Percentiles rank a stretch among this genome's conserved stretches.
These are phyloP conservation scores for Cephus nigrinus DNA, from an alignment of 2,888 invertebrate genomes.

Conservation along the genomic window DNA sequence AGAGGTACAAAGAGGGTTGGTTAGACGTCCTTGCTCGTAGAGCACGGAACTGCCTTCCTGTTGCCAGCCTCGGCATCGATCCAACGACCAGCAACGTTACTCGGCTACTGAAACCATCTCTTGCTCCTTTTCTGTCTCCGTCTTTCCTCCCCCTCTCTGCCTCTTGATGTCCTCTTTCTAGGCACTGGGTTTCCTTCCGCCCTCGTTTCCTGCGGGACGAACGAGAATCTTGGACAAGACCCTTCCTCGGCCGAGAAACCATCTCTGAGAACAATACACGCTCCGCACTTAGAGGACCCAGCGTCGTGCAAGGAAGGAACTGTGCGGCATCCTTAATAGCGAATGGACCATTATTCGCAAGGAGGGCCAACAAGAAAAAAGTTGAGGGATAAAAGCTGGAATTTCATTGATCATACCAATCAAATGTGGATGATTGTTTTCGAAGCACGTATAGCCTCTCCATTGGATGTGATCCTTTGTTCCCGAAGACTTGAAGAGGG, in stretches of 20 bases:
- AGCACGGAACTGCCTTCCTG: conserved; percentile 41
- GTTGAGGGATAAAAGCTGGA: not conserved
- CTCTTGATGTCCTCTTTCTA: not conserved
- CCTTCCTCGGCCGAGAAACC: not conserved
- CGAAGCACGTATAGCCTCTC: not conserved
- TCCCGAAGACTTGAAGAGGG: not conserved
- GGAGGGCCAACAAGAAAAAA: not conserved
- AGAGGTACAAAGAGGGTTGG: conserved; percentile 22
- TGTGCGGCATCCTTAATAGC: not conserved
- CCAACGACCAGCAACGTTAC: conserved; percentile 52
- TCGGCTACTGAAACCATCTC: conserved; percentile 33
- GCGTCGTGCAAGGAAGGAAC: not conserved
- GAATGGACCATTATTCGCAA: not conserved
- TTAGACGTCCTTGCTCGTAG: conserved; percentile 27
- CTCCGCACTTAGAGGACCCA: not conserved
- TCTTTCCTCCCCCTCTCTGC: not conserved
- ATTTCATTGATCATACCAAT: not conserved
- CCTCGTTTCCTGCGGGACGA: not conserved
- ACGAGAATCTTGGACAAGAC: not conserved
- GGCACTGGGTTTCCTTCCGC: not conserved
- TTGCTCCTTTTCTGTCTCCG: conserved; percentile 22
- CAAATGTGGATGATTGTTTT: not conserved
- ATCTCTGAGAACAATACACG: not conserved
- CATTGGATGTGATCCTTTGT: not conserved
- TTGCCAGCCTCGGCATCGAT: conserved; percentile 60